A percentile compares a stretch with the other conserved stretches of the same genome.
phyloP scores from a whole-genome alignment of 2,888 invertebrate genomes.

The Linnaemya vulpina region DNA sequence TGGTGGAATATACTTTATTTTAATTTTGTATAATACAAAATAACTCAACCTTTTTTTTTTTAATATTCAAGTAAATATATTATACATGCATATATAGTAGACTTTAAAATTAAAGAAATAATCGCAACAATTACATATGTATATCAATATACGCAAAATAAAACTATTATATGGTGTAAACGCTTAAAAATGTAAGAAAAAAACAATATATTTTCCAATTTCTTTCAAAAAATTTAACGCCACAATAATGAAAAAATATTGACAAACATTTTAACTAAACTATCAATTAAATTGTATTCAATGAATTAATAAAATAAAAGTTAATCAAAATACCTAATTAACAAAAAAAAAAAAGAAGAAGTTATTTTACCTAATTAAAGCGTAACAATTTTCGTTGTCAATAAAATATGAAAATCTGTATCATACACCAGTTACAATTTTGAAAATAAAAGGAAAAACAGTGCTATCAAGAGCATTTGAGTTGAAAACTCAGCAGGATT shows the following conservation, averaged over 20 bases:
- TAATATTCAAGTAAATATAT: conserved; percentile 36
- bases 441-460: too few relatives aligned
- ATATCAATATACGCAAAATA: conserved; percentile 56
- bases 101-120: conserved; percentile 14
- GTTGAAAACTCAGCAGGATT: too few relatives aligned
- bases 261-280: conserved; percentile 44
- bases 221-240: conserved; percentile 36
- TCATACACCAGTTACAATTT: background rate
- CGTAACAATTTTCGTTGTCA: conserved; percentile 46
- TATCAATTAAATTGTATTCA: conserved; percentile 56
- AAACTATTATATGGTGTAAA: conserved; percentile 47
- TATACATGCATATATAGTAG: conserved; percentile 28
- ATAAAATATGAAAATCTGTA: conserved; percentile 24
- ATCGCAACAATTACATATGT: conserved; percentile 45
- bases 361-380: background rate
- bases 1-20: conserved; percentile 15
- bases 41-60: conserved; percentile 8
- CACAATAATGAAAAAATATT: conserved; percentile 26
- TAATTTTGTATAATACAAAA: conserved; percentile 10
- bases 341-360: too few relatives aligned
- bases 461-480: too few relatives aligned
- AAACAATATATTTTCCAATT: conserved; percentile 59
- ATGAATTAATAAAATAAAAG: conserved; percentile 41
- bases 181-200: conserved; percentile 62
- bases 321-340: conserved; percentile 22